Evolutionary conservation across 2,888 invertebrate genomes (phyloP), one percentile per base, ranked within the genome.

Genomic region (Acanthosepion pharaonis): DNA sequence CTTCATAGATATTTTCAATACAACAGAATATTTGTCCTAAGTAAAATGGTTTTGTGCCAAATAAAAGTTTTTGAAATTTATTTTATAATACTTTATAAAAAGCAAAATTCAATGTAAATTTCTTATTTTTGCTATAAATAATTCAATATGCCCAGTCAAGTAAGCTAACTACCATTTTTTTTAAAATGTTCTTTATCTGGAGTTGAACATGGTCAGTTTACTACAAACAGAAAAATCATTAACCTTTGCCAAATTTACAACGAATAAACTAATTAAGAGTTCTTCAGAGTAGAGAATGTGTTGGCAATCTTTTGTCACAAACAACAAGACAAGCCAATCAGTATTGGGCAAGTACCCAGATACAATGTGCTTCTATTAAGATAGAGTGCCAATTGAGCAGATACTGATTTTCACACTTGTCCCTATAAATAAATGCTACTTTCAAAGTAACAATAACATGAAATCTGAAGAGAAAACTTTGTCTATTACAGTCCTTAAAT

Each of bases 251-350:
- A 78, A 78, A 9, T 78, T 78, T 78, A 78, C 78, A 78, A 78
- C n/a, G 78, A 78, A 78, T 78, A 78, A 78, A 78, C 78, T 78
- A 78, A 78, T 78, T 78, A 78, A n/a, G 78, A 11, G 78, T 78
- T 33, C 78, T 78, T 78, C 78, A 78, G 33, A 11, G 78, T 78
- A n/a, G 33, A 78, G 78, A 78, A 78, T n/a, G 78, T 78, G 78
- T 78, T 78, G 78, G 78, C 78, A 78, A n/a, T 78, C 78, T 78
- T 78, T 78, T 78, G 78, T 78, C 78, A 78, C 78, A 78, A 78
- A 78, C 78, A 78, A 78, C 78, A 78, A 78, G 78, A 78, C 78
- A 78, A 33, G 78, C 78, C 78, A 78, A 78, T 78, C 78, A 78
- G 78, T 78, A 33, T n/a, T 78, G 78, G 78, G 78, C 78, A 78